These are phyloP conservation scores for Manis pentadactyla DNA, from an alignment of 2,797 vertebrate genomes.

Conservation along the genomic window DNA sequence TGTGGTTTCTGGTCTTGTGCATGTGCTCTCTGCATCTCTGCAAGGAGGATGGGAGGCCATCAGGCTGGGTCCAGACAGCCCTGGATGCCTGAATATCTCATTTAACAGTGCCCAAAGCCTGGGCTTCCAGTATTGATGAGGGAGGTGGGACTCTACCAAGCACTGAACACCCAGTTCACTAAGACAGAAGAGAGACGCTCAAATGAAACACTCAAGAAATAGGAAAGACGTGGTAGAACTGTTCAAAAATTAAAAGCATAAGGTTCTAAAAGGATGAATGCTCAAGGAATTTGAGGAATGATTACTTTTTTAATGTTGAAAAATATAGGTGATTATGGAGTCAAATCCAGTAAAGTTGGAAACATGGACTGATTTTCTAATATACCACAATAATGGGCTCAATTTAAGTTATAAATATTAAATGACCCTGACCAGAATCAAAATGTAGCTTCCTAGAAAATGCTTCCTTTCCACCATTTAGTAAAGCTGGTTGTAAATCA, in stretches of 20 bases:
- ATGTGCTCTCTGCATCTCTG: neutral
- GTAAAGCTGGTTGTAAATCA: constrained; percentile 51
- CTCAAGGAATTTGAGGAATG: neutral
- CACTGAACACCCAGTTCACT: neutral
- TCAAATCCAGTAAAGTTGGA: neutral
- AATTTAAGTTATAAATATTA: constrained; percentile 64
- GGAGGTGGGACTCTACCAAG: neutral
- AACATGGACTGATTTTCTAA: constrained; percentile 55
- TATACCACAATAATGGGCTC: neutral
- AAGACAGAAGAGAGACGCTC: neutral
- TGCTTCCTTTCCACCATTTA: constrained; percentile 55
- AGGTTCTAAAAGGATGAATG: neutral
- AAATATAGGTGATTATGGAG: neutral
- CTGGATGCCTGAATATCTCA: neutral
- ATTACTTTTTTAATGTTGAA: neutral
- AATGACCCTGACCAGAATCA: constrained; percentile 56
- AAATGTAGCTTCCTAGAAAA: constrained; percentile 58
- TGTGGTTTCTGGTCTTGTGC: neutral
- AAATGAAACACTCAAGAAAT: neutral
- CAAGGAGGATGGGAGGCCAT: neutral
- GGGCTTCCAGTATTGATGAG: neutral
- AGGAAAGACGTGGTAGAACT: neutral
- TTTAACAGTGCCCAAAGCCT: neutral
- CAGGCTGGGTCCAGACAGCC: neutral
- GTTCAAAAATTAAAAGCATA: neutral